A percentile compares a stretch with the other conserved stretches of the same genome.
These are phyloP conservation scores for Erinaceus europaeus DNA, from an alignment of 2,113 vertebrate species.

Conservation along the genomic window DNA sequence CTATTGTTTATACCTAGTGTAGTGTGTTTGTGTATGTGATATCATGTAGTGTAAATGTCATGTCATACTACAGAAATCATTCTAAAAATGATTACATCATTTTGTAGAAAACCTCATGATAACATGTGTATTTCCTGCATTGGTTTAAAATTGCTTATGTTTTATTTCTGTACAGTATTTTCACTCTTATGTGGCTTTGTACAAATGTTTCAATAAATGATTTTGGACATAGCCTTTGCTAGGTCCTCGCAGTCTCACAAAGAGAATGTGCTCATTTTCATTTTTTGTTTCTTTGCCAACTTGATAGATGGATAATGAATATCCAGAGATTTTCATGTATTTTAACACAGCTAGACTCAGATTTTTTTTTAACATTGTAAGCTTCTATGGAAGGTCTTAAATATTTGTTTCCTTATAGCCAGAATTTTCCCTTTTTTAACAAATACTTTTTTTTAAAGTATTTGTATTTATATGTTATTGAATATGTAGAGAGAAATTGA, in stretches of 20 bases:
- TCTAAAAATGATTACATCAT: background rate
- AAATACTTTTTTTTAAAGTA: no score
- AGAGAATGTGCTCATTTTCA: background rate
- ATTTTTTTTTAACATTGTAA: background rate
- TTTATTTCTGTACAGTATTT: background rate
- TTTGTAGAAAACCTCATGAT: background rate
- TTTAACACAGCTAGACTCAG: background rate
- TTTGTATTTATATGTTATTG: no score
- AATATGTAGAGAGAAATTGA: no score
- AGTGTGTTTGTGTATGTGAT: background rate
- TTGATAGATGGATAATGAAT: background rate
- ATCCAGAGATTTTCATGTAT: background rate
- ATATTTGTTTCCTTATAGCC: background rate
- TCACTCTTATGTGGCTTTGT: background rate
- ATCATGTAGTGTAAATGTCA: background rate
- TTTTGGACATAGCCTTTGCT: background rate
- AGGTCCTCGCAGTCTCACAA: background rate
- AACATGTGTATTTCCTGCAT: background rate
- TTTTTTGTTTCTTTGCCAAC: background rate
- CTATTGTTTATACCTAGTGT: background rate
- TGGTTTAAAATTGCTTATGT: conserved; percentile 10
- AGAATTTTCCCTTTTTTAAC: background rate
- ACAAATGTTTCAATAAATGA: background rate
- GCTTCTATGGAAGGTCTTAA: background rate
- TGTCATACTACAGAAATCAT: background rate